Evolutionary conservation across 1,140 invertebrate species (phyloP).

Genomic region (Caerostris extrusa): DNA sequence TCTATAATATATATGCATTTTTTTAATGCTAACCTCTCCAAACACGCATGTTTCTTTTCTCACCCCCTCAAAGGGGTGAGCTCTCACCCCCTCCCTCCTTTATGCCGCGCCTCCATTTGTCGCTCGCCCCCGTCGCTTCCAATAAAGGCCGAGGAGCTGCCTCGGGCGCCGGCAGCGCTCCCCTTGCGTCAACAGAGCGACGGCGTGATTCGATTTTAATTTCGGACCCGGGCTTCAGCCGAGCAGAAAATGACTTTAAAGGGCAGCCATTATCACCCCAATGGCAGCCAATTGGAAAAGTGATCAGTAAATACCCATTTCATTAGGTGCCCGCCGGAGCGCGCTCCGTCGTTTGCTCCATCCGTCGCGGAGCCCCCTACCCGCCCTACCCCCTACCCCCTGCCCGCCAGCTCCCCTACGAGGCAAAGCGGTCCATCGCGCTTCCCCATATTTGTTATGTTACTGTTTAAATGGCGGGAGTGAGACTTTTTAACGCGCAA

Average conservation of each 20-base stretch:
- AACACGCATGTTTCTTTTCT: not conserved
- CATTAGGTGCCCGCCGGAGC: slow-evolving; percentile 73
- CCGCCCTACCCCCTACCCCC: not conserved
- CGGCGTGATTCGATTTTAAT: slow-evolving; percentile 77
- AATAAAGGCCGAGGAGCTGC: slow-evolving; percentile 48
- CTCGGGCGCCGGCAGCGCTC: slow-evolving; percentile 30
- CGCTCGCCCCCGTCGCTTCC: slow-evolving; percentile 53
- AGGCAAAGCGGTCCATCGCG: not conserved
- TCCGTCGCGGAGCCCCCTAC: not conserved
- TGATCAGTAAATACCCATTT: slow-evolving; percentile 77
- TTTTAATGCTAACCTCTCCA: not conserved
- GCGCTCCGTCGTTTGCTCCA: slow-evolving; percentile 41
- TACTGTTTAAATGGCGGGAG: slow-evolving; percentile 12
- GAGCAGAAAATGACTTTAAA: slow-evolving; percentile 78
- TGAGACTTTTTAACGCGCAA: slow-evolving; percentile 31
- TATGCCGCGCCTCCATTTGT: slow-evolving; percentile 41
- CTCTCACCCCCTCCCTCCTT: not conserved
- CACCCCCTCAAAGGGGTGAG: not conserved
- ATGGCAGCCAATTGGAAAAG: slow-evolving; percentile 78
- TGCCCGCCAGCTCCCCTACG: not conserved
- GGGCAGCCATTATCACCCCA: slow-evolving; percentile 76
- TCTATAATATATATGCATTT: not conserved
- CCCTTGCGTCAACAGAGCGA: slow-evolving; percentile 69
- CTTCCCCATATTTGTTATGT: not conserved
- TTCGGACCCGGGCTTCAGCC: slow-evolving; percentile 64